Base-by-base conservation (phyloP, 2,888 invertebrate species). In the Drosophila kuntzei region DNA sequence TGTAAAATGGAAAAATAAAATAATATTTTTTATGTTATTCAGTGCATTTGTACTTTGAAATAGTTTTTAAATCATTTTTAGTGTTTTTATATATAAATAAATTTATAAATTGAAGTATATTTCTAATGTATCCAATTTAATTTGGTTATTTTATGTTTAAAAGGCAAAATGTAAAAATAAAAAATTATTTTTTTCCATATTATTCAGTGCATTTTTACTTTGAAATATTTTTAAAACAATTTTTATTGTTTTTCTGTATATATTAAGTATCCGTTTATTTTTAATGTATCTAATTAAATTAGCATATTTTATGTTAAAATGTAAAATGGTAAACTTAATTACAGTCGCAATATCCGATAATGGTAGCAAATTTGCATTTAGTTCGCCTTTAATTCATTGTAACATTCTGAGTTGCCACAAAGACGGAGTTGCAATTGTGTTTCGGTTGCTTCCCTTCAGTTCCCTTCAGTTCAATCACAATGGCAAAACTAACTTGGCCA, bases 401-500 rank as follows among this genome's bases (percentile, higher is more conserved):
- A 76, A 68, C 54, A 53, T 51, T 60, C 47, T 7, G 34, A 54
- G 43, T 36, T 60, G 55, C 54, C 44, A 47, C 71, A 71, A 57
- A 54, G 69, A 39, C 39, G 16, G 25, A 54, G 59, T 34, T 37
- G 7, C 12, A 36, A 43, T 36, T 58, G 67, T 20, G 53, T 25
- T 51, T 36, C 34, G 14, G 34, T 43, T 36, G 29, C 16, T 22
- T 27, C 27, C 8, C 27, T 27, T 27, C 9, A 7, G 1, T 25
- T n/a, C 46, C 8, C 16, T 12, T 29, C n/a, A 12, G 22, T 47
- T 7, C 54, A 29, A 53, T 27, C 51, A 34, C 65, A 67, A 47
- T 53, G 20, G 39, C 57, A 64, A 65, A 76, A 62, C 71, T 55
- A 59, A 76, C 66, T 75, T 76, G 66, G 62, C 62, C 57, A 64